These are phyloP conservation scores for Pelusios castaneus DNA, from an alignment of 2,113 vertebrate genomes.

Conservation along the genomic window DNA sequence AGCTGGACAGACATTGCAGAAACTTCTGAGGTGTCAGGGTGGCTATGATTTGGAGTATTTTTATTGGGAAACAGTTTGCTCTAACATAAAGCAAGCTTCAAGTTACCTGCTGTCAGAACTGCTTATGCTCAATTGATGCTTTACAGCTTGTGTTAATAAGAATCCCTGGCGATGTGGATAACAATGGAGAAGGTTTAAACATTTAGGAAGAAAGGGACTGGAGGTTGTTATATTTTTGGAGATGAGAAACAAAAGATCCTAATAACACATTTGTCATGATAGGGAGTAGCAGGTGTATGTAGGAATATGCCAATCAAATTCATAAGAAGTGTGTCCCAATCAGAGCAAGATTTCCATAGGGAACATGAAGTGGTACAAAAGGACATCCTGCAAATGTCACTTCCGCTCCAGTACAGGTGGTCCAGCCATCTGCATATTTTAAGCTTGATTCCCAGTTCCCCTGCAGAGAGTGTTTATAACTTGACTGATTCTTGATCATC, in stretches of 20 bases:
- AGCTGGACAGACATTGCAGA: not conserved
- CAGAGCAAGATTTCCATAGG: slow-evolving; percentile 21
- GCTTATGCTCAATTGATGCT: slow-evolving; percentile 44
- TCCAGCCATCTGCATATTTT: not conserved
- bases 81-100: slow-evolving; percentile 19
- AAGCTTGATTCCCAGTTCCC: not conserved
- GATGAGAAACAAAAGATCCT: slow-evolving; percentile 36
- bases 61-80: slow-evolving; percentile 7
- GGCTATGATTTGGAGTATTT: not conserved
- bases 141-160: slow-evolving; percentile 48
- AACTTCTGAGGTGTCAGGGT: not conserved
- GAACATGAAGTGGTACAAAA: not conserved
- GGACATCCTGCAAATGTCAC: not conserved
- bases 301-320: slow-evolving; percentile 9
- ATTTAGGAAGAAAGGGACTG: slow-evolving; percentile 24
- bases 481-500: not conserved
- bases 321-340: not conserved
- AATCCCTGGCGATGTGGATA: not conserved
- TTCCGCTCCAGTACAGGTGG: not conserved
- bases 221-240: slow-evolving; percentile 38
- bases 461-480: not conserved
- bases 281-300: slow-evolving; percentile 10
- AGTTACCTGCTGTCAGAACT: not conserved
- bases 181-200: slow-evolving; percentile 19
- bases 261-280: slow-evolving; percentile 30